Base-by-base conservation (phyloP, 1,140 invertebrate genomes). In the Eubasilissa regina region DNA sequence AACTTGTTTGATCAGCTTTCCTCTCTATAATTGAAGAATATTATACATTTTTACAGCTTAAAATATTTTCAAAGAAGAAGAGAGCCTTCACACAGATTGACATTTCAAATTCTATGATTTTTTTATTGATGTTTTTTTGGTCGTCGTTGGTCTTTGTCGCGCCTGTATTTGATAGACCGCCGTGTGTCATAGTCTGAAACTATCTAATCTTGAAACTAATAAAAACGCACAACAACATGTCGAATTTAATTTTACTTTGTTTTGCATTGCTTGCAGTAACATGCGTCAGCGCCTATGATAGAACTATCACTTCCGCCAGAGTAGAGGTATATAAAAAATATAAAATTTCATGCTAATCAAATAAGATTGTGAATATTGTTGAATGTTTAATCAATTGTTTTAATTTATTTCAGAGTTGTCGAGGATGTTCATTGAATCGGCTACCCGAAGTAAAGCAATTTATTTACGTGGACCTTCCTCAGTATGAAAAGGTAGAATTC, bases 361-460 rank as follows among this genome's bases (percentile, higher is more conserved):
- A n/a, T n/a, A n/a, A n/a, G n/a, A n/a, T n/a, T n/a, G n/a, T n/a
- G n/a, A n/a, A n/a, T n/a, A n/a, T n/a, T n/a, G n/a, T n/a, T n/a
- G n/a, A n/a, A n/a, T n/a, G 8, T 72, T 17, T 19, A 8, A 48
- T 51, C 17, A 13, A 13, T 4, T 10, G 12, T 74, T 13, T 74
- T 74, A 0, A 17, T 60, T 45, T 45, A 10, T 75, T 60, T 55
- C 88, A 96, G 94, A 95, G 93, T 84, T 96, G 94, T 85, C 90
- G 91, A 84, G 94, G 94, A 82, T 95, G 94, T 87, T 91, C 91
- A 25, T 85, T 96, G 78, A 95, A 95, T 83, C 89, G 92, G 74
- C 88, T 95, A 21, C 92, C 92, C 17, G 92, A 95, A 86, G 93
- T 95, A 10, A 95, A 94, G 87, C 87, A 89, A 80, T 96, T 95